Conservation (phyloP, 1,140 invertebrate genomes). For the Temnothorax curvispinosus region DNA sequence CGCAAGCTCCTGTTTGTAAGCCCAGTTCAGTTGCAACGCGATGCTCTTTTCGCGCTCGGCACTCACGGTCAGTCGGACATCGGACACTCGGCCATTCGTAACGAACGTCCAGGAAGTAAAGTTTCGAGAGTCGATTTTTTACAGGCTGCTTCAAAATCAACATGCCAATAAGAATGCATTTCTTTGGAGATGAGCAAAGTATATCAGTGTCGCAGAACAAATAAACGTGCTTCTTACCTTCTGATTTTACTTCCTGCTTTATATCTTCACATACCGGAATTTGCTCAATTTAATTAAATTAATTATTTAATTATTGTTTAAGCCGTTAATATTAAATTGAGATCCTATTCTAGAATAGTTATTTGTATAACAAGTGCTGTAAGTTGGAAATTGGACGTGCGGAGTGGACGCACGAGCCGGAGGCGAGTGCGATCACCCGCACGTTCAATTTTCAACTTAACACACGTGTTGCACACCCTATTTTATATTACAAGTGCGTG, state of each 20-base stretch:
- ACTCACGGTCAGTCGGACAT: slow-evolving; percentile 33
- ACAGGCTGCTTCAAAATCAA: slow-evolving; percentile 17
- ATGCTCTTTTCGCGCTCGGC: not conserved
- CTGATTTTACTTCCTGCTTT: not conserved
- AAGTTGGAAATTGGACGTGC: too few species aligned
- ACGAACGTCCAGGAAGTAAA: slow-evolving; percentile 26
- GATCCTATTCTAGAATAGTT: too few species aligned
- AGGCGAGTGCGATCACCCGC: too few species aligned
- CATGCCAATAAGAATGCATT: not conserved
- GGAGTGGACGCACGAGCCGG: too few species aligned
- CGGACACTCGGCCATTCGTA: slow-evolving; percentile 16
- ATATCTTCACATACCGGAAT: not conserved
- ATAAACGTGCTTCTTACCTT: not conserved
- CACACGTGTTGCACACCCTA: too few species aligned
- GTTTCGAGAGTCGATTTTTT: slow-evolving; percentile 15
- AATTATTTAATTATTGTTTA: not conserved
- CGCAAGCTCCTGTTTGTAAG: not conserved
- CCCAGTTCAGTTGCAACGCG: not conserved
- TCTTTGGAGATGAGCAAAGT: not conserved
- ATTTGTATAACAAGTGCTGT: too few species aligned
- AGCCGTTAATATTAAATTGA: too few species aligned
- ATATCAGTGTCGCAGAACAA: not conserved
- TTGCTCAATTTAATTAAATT: not conserved
- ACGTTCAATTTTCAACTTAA: too few species aligned
- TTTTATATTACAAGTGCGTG: too few species aligned